Conservation (phyloP, 1,140 invertebrate genomes). For the Hirudo medicinalis region DNA sequence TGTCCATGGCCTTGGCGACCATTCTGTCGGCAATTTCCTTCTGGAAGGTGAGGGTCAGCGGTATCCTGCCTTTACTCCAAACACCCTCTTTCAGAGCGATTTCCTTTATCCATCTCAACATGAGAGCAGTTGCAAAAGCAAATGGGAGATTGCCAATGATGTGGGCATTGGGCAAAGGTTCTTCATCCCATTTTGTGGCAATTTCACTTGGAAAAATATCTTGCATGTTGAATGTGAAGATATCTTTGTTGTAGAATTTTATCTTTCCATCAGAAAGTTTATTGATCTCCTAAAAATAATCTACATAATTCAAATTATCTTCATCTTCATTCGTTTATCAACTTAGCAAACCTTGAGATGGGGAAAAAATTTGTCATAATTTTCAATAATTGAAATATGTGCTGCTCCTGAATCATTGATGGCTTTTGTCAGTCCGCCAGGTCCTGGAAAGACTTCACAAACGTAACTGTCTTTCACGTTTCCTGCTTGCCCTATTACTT, state of each 20-base stretch:
- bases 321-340: not conserved
- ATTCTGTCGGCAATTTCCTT: constrained; percentile 67
- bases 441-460: constrained; percentile 87
- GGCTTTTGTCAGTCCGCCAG: constrained; percentile 83
- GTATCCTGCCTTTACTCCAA: constrained; percentile 69
- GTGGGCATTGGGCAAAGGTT: constrained; percentile 36
- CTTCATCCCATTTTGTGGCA: constrained; percentile 43
- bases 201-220: constrained; percentile 54
- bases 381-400: constrained; percentile 75
- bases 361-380: constrained; percentile 77
- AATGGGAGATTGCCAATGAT: constrained; percentile 98
- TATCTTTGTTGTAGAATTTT: constrained; percentile 68
- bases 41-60: constrained; percentile 90
- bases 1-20: constrained; percentile 48
- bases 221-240: constrained; percentile 65
- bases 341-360: constrained; percentile 52
- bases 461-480: constrained; percentile 50
- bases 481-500: constrained; percentile 62
- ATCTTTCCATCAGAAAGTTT: constrained; percentile 55
- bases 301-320: constrained; percentile 11
- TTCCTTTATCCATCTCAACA: constrained; percentile 71
- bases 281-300: constrained; percentile 14
- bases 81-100: constrained; percentile 61
- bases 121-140: constrained; percentile 78
- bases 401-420: constrained; percentile 60